phyloP scores from a whole-genome alignment of 2,113 vertebrate genomes.

The Mormyrus iriodes region DNA sequence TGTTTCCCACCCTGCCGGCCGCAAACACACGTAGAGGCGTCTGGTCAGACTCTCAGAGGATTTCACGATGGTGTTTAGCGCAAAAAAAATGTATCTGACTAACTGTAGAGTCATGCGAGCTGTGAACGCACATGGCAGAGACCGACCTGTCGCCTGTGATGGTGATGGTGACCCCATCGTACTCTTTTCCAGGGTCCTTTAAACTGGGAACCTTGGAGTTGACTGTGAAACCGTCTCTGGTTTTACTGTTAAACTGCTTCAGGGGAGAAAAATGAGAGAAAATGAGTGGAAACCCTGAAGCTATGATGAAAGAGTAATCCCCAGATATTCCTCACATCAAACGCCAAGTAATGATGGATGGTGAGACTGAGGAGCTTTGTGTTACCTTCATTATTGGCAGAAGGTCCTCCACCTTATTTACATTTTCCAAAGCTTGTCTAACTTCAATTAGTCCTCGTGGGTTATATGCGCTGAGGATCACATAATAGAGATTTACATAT shows the following conservation, averaged over 20 bases:
- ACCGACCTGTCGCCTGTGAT: conserved; percentile 91
- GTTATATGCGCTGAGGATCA: conserved; percentile 72
- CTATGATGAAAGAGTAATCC: background rate
- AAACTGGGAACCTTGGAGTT: conserved; percentile 94
- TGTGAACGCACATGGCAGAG: background rate
- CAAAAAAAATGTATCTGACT: background rate
- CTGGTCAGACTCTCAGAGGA: background rate
- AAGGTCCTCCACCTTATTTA: conserved; percentile 91
- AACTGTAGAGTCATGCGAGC: background rate
- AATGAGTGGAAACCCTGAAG: conserved; percentile 12
- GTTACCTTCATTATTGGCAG: conserved; percentile 98
- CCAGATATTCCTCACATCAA: background rate
- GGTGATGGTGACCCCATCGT: conserved; percentile 93
- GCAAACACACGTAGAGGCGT: background rate
- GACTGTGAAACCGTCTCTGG: conserved; percentile 94
- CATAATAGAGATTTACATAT: background rate
- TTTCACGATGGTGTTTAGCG: no score
- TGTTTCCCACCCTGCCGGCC: conserved; percentile 79
- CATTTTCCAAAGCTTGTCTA: conserved; percentile 86
- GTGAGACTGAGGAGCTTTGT: background rate
- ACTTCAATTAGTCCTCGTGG: conserved; percentile 84
- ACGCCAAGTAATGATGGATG: background rate
- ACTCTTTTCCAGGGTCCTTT: conserved; percentile 85
- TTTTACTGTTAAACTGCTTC: conserved; percentile 99
- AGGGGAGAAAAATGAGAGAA: conserved; percentile 43